These are phyloP conservation scores for Cebidichthys violaceus DNA, from an alignment of 2,113 vertebrate genomes.

Conservation along the genomic window DNA sequence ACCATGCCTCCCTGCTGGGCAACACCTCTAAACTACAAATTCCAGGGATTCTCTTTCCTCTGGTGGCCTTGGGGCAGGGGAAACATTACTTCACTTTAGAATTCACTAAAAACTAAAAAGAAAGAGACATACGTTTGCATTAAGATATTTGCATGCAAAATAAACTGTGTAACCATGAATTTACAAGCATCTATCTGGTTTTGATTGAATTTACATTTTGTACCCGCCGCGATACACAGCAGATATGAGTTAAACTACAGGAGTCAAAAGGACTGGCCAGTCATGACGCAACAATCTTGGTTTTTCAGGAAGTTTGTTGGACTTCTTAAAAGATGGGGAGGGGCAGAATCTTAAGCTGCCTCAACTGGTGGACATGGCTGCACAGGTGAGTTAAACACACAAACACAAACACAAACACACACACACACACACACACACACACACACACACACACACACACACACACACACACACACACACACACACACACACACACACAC, in stretches of 20 bases:
- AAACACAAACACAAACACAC: no score
- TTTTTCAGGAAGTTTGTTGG: conserved; percentile 92
- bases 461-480: background rate
- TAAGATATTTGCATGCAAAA: background rate
- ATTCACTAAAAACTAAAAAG: conserved; percentile 16
- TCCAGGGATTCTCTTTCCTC: conserved; percentile 18
- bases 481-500: background rate
- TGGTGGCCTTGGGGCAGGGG: background rate
- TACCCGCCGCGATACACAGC: background rate
- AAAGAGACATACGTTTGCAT: background rate
- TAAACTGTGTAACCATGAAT: background rate
- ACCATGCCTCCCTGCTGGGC: background rate
- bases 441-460: background rate
- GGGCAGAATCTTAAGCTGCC: conserved; percentile 90
- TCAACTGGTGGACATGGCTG: conserved; percentile 96
- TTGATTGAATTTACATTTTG: background rate
- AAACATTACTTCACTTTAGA: conserved; percentile 20
- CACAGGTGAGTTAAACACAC: conserved; percentile 85
- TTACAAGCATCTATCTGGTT: background rate
- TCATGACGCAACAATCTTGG: conserved; percentile 2
- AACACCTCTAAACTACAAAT: conserved; percentile 4
- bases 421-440: background rate
- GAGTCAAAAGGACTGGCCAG: background rate
- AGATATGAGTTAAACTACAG: background rate
- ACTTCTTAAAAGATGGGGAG: conserved; percentile 92